Evolutionary conservation across 1,140 invertebrate species (phyloP).

Genomic region (Lepidurus couesii): DNA sequence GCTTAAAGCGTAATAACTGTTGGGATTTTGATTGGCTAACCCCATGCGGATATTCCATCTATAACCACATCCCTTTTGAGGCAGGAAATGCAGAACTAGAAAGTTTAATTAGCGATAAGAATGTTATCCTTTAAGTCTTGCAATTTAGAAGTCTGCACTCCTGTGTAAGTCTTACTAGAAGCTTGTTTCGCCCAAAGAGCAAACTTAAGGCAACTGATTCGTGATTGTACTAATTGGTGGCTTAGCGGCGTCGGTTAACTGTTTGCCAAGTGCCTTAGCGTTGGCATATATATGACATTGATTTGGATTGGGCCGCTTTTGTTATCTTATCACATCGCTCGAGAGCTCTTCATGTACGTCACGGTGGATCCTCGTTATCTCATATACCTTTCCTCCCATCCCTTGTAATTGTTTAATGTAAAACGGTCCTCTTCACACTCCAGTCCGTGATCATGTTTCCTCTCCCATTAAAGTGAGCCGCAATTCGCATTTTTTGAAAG

Average conservation of each 20-base stretch:
- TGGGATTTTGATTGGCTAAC: too few relatives aligned
- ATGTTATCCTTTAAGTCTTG: too few relatives aligned
- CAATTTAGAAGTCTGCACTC: too few relatives aligned
- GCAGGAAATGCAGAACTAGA: too few relatives aligned
- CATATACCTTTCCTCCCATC: background rate
- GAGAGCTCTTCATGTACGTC: background rate
- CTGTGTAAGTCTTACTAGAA: background rate
- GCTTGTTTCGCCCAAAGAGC: background rate
- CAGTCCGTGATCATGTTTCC: background rate
- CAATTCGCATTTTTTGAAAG: background rate
- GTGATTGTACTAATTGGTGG: background rate
- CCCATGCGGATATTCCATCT: too few relatives aligned
- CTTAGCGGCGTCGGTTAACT: background rate
- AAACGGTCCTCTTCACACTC: background rate
- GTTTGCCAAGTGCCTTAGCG: background rate
- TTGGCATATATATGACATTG: constrained; percentile 8
- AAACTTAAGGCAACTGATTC: background rate
- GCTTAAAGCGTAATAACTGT: too few relatives aligned
- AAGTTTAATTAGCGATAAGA: too few relatives aligned
- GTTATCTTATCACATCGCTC: background rate
- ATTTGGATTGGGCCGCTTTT: background rate
- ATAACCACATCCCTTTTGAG: too few relatives aligned
- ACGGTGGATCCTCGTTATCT: constrained; percentile 9
- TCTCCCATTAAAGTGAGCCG: background rate
- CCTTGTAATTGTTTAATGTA: background rate